These are phyloP conservation scores for Camponotus fellah DNA, from an alignment of 2,888 invertebrate genomes.

Conservation along the genomic window DNA sequence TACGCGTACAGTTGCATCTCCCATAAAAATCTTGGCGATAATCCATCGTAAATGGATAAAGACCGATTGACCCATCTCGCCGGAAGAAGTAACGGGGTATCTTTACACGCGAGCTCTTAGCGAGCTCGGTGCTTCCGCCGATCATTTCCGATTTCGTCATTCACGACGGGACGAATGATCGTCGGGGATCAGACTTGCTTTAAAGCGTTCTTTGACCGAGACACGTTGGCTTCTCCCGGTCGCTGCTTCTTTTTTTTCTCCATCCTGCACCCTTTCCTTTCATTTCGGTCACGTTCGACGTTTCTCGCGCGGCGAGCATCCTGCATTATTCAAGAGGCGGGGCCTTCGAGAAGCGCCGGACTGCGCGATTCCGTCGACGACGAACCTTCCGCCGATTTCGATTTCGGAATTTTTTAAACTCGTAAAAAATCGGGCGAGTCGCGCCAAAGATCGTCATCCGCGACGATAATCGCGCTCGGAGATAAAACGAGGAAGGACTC, in stretches of 20 bases:
- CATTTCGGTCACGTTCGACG: slow-evolving; percentile 74
- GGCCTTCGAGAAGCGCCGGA: slow-evolving; percentile 44
- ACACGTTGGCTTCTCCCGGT: slow-evolving; percentile 59
- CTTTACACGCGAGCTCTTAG: slow-evolving; percentile 13
- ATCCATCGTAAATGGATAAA: background rate
- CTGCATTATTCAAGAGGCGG: slow-evolving; percentile 69
- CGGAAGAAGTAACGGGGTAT: slow-evolving; percentile 11
- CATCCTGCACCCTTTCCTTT: slow-evolving; percentile 60
- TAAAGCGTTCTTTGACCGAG: slow-evolving; percentile 58
- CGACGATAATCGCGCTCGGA: background rate
- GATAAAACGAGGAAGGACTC: background rate
- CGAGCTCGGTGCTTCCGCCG: slow-evolving; percentile 31
- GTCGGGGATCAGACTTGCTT: slow-evolving; percentile 39
- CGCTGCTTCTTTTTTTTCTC: slow-evolving; percentile 30
- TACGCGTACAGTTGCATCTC: background rate
- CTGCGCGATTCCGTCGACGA: slow-evolving; percentile 46
- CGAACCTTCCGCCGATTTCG: slow-evolving; percentile 46
- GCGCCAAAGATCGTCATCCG: background rate
- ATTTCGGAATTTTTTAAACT: slow-evolving; percentile 26
- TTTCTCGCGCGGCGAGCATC: slow-evolving; percentile 56
- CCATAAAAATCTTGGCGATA: background rate
- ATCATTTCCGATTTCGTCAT: slow-evolving; percentile 60
- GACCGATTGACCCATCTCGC: slow-evolving; percentile 1
- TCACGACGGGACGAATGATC: slow-evolving; percentile 56
- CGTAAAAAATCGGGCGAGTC: slow-evolving; percentile 31